Evolutionary conservation across 1,140 invertebrate species (phyloP), one percentile per base, ranked within the genome.

Genomic region (Drosophila sturtevanti): DNA sequence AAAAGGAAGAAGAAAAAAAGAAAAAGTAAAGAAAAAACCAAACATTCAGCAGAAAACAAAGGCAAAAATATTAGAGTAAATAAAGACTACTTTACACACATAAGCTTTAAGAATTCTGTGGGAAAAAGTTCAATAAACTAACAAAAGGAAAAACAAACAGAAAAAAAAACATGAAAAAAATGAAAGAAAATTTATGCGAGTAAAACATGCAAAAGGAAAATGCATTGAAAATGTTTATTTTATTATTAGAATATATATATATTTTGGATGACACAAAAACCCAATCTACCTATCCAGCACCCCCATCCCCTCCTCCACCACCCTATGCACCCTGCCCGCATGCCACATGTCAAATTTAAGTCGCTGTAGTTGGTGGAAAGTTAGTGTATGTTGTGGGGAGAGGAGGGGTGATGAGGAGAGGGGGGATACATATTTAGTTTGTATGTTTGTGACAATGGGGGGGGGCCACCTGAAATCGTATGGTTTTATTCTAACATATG

Each of bases 211-310:
- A 61, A 80, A 75, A 76, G 61, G 76, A 73, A 81, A 85, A 68
- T 68, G 67, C 77, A 85, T 67, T 66, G 37, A 68, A 73, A 72
- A 79, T 68, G 56, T 75, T 10, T 62, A 77, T 75, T 77, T 74
- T 86, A 76, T 82, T 81, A 87, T 86, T 81, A 86, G 82, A 78
- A 86, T 64, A 78, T 75, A 86, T 64, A 78, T 75, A 81, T 78
- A 70, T 59, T 64, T 31, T 31, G 61, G 68, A 69, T 59, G 81
- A 86, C 77, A 81, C 85, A 80, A 70, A 74, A 70, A 55, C 63
- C 31, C 41, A 61, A 58, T 37, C n/a, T 18, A 68, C 34, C 27
- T 31, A 31, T n/a, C n/a, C n/a, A n/a, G n/a, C n/a, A 27, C 34
- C 48, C 63, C 68, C 44, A 44, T 6, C 6, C 9, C 9, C 10